Percentiles rank a stretch among this genome's conserved stretches.
phyloP scores from a whole-genome alignment of 2,888 invertebrate genomes.

The Notodonta dromedarius region DNA sequence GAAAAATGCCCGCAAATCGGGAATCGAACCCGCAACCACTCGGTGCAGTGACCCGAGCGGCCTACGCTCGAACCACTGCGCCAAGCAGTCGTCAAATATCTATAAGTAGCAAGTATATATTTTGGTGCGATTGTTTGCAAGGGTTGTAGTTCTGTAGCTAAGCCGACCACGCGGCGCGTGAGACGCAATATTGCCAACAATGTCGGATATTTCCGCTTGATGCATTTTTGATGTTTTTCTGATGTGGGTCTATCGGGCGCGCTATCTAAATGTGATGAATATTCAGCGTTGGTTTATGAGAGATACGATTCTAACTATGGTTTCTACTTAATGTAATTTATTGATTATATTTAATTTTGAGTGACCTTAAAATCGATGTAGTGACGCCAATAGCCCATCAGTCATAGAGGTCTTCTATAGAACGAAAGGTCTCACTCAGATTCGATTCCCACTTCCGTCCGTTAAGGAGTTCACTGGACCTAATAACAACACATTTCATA shows the following conservation, averaged over 20 bases:
- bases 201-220: constrained; percentile 83
- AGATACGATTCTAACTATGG: constrained; percentile 57
- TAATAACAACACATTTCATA: too few relatives aligned
- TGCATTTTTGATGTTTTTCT: constrained; percentile 85
- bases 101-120: neutral
- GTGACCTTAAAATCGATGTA: too few relatives aligned
- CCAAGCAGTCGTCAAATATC: too few relatives aligned
- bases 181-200: constrained; percentile 76
- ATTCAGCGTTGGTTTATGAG: constrained; percentile 73
- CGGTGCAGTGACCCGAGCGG: too few relatives aligned
- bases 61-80: too few relatives aligned
- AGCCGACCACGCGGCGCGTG: constrained; percentile 52
- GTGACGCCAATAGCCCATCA: too few relatives aligned
- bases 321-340: constrained; percentile 10
- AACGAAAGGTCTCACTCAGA: neutral
- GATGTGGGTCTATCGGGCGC: constrained; percentile 83
- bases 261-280: constrained; percentile 84
- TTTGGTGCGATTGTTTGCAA: neutral
- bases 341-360: too few relatives aligned
- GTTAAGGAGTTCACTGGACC: too few relatives aligned
- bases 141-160: constrained; percentile 32
- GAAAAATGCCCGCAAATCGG: too few relatives aligned
- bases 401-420: too few relatives aligned
- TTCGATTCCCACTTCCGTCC: neutral
- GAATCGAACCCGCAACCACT: too few relatives aligned